phyloP scores from a whole-genome alignment of 2,888 invertebrate genomes.

The Luffia ferchaultella region DNA sequence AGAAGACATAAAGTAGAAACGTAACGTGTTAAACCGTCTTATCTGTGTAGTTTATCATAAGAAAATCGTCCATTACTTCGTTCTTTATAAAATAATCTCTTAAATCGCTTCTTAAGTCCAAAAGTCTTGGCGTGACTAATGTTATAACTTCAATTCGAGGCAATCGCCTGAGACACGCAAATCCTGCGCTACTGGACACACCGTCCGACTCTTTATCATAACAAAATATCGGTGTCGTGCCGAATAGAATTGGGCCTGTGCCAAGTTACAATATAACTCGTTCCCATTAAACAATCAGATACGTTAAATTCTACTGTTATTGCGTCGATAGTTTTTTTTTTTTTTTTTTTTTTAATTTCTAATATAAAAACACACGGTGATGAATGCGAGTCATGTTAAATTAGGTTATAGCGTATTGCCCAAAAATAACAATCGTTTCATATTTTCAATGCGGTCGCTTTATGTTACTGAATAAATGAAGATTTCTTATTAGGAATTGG shows the following conservation, averaged over 20 bases:
- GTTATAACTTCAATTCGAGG: slow-evolving; percentile 13
- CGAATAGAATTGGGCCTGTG: slow-evolving; percentile 41
- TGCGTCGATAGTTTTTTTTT: background rate
- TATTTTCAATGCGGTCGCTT: background rate
- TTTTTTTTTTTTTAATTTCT: too few relatives aligned
- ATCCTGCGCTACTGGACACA: slow-evolving; percentile 22
- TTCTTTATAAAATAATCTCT: background rate
- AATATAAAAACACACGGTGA: too few relatives aligned
- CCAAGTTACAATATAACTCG: slow-evolving; percentile 24
- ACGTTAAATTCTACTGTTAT: background rate
- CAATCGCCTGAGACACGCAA: slow-evolving; percentile 26
- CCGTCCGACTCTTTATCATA: slow-evolving; percentile 39
- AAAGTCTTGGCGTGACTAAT: background rate
- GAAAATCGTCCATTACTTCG: background rate
- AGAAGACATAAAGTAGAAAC: background rate
- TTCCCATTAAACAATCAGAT: slow-evolving; percentile 2
- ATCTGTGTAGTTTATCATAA: background rate
- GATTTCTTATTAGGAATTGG: slow-evolving; percentile 13
- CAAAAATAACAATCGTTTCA: background rate
- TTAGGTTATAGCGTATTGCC: background rate
- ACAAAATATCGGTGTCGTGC: slow-evolving; percentile 41
- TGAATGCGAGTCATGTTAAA: too few relatives aligned
- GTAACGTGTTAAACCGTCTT: background rate
- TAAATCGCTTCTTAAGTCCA: background rate
- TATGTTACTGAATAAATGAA: too few relatives aligned